Conservation (phyloP, 2,113 vertebrate genomes). For the Marmota flaviventris region DNA sequence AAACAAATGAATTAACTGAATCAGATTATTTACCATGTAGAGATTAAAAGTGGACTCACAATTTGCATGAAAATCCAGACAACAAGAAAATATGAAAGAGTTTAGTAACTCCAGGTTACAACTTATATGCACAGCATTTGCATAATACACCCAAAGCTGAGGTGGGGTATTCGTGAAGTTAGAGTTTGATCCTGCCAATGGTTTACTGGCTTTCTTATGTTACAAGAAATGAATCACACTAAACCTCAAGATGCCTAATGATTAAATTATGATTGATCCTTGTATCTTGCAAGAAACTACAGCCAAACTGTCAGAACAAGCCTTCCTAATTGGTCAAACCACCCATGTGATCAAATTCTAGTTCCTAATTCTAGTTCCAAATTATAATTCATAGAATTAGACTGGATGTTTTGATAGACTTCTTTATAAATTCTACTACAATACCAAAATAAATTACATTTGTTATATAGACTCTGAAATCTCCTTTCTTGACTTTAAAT, state of each 20-base stretch:
- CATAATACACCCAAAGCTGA: not conserved
- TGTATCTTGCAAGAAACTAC: not conserved
- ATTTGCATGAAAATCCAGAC: not conserved
- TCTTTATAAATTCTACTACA: not conserved
- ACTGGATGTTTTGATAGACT: not conserved
- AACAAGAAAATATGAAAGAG: not conserved
- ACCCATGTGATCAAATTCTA: not conserved
- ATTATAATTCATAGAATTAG: not conserved
- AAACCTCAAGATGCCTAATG: not conserved
- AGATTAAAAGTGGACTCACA: not conserved
- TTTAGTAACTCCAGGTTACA: not conserved
- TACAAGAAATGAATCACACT: not conserved
- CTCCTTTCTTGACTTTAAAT: not conserved
- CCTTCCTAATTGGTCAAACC: not conserved
- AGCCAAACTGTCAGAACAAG: not conserved
- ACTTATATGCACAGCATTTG: not conserved
- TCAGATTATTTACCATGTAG: not conserved
- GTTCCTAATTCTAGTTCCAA: not conserved
- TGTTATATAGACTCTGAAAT: not conserved
- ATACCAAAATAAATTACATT: not conserved
- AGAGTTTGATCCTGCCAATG: not conserved
- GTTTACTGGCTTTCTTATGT: not conserved
- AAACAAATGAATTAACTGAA: not conserved
- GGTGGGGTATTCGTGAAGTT: not conserved
- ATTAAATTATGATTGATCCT: not conserved